Percentiles rank a stretch among this genome's conserved stretches.
Conservation (phyloP, 2,888 invertebrate species). For the Tipula vernalis region DNA sequence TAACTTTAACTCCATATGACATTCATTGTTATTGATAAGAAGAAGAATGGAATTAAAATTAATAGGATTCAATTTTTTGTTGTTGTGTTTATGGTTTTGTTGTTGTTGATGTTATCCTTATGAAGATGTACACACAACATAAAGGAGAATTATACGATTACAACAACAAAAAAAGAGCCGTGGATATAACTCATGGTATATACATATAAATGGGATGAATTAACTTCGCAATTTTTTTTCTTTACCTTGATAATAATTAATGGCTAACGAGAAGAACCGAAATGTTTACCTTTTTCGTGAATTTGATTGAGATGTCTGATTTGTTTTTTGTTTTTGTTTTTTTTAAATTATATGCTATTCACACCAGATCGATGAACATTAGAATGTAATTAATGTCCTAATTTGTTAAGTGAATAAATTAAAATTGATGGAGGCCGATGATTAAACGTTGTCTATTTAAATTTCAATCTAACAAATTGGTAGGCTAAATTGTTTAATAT, state of each 20-base stretch:
- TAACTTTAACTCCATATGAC: background rate
- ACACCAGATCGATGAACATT: background rate
- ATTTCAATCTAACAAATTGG: background rate
- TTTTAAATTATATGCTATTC: background rate
- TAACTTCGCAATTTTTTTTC: background rate
- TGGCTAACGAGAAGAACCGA: background rate
- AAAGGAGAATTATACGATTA: background rate
- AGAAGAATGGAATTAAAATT: background rate
- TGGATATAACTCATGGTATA: background rate
- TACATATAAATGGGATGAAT: background rate
- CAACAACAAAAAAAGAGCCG: background rate
- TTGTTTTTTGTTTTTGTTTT: background rate
- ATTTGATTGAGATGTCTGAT: background rate
- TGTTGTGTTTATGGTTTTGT: background rate
- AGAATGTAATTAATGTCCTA: background rate
- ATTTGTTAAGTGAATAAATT: background rate
- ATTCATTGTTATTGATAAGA: slow-evolving; percentile 4
- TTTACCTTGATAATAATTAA: background rate
- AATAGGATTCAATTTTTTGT: background rate
- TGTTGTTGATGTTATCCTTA: background rate
- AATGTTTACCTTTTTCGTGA: background rate
- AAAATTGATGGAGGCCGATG: background rate
- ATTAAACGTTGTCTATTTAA: background rate
- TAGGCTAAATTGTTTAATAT: too few species aligned
- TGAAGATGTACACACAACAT: background rate